phyloP scores from a whole-genome alignment of 2,888 invertebrate species.

The Tipula vernalis region DNA sequence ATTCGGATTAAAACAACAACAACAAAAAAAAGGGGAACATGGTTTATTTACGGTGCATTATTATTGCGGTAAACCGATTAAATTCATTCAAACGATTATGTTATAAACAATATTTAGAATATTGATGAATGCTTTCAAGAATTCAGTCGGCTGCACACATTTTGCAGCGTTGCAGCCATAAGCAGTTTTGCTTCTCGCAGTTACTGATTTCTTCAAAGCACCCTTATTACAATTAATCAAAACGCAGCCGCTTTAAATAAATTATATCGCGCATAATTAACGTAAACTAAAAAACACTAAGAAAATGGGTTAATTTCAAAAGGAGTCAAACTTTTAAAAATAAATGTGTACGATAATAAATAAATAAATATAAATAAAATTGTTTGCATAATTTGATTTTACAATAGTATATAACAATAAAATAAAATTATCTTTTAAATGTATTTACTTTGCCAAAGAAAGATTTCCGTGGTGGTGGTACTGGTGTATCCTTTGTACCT shows the following conservation, averaged over 20 bases:
- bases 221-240: no score
- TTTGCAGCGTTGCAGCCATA: no score
- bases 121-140: no score
- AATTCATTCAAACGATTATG: background rate
- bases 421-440: conserved; percentile 5
- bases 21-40: background rate
- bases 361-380: background rate
- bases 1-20: background rate
- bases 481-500: conserved; percentile 33
- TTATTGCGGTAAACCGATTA: background rate
- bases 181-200: no score
- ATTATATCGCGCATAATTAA: no score
- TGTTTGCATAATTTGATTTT: background rate
- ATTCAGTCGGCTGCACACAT: no score
- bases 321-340: background rate
- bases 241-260: no score
- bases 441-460: conserved; percentile 34
- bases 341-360: background rate
- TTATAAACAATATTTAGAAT: background rate
- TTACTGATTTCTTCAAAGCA: no score
- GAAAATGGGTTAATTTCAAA: background rate
- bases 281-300: no score
- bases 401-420: background rate
- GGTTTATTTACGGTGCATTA: background rate
- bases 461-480: conserved; percentile 43